These are phyloP conservation scores for Nomada fabriciana DNA, from an alignment of 2,888 invertebrate species.

Conservation along the genomic window DNA sequence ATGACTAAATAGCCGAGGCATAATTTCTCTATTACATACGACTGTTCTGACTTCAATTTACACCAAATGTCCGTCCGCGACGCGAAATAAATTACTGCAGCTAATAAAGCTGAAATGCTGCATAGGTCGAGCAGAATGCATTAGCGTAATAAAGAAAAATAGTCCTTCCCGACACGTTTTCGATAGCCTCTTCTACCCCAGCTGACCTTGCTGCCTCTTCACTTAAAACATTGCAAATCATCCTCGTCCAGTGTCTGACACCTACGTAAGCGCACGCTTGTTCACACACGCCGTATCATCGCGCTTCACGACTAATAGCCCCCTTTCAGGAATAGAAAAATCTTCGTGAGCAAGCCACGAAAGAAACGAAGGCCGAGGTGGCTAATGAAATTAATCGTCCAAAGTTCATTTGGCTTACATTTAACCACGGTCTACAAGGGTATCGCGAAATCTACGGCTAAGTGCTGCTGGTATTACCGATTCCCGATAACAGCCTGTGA, in stretches of 20 bases:
- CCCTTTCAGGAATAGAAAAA: not conserved
- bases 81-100: too few relatives aligned
- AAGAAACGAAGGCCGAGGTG: not conserved
- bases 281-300: not conserved
- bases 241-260: not conserved
- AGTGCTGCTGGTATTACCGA: conserved; percentile 42
- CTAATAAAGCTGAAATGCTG: not conserved
- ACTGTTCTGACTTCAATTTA: too few relatives aligned
- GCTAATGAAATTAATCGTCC: not conserved
- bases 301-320: not conserved
- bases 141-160: not conserved
- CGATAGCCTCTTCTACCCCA: not conserved
- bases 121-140: not conserved
- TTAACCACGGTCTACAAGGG: not conserved
- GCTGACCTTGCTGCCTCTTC: not conserved
- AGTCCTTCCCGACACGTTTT: conserved; percentile 12
- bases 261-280: not conserved
- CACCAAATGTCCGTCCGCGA: too few relatives aligned
- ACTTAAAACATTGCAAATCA: not conserved
- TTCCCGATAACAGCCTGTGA: conserved; percentile 46
- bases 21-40: too few relatives aligned
- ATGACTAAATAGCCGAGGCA: too few relatives aligned
- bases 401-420: not conserved
- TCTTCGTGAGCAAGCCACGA: not conserved
- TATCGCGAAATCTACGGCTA: conserved; percentile 28